Conservation (phyloP, 2,888 invertebrate genomes). For the Nephrocerus scutellatus region DNA sequence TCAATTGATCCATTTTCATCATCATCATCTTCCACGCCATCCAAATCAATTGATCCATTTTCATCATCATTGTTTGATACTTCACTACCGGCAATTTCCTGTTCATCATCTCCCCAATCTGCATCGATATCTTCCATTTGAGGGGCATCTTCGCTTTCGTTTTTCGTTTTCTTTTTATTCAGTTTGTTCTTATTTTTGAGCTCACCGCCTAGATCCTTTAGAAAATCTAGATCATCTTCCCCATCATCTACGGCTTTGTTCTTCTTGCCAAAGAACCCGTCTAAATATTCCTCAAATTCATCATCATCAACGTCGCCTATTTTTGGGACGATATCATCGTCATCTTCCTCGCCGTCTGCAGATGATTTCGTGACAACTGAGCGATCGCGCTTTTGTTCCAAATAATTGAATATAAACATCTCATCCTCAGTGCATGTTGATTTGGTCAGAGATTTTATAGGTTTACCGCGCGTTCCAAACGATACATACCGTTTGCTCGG, state of each 20-base stretch:
- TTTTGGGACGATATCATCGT: constrained; percentile 53
- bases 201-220: constrained; percentile 58
- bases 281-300: constrained; percentile 51
- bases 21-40: constrained; percentile 30
- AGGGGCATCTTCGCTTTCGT: constrained; percentile 36
- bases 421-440: constrained; percentile 85
- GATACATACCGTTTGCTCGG: constrained; percentile 59
- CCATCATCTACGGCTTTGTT: constrained; percentile 55
- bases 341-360: constrained; percentile 35
- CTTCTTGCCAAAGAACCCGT: constrained; percentile 48
- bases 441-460: constrained; percentile 65
- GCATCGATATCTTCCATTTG: constrained; percentile 38
- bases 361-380: constrained; percentile 28
- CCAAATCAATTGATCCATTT: constrained; percentile 34
- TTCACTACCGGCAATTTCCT: constrained; percentile 46
- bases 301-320: constrained; percentile 63
- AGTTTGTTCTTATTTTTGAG: constrained; percentile 29
- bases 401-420: constrained; percentile 53
- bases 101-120: constrained; percentile 40
- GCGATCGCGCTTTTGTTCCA: constrained; percentile 50
- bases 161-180: constrained; percentile 33
- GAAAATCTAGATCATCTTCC: constrained; percentile 58
- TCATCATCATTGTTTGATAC: constrained; percentile 43
- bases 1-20: constrained; percentile 30
- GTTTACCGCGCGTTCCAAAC: constrained; percentile 61